Evolutionary conservation across 2,797 vertebrate genomes (phyloP).

Genomic region (Labeo calbasu): DNA sequence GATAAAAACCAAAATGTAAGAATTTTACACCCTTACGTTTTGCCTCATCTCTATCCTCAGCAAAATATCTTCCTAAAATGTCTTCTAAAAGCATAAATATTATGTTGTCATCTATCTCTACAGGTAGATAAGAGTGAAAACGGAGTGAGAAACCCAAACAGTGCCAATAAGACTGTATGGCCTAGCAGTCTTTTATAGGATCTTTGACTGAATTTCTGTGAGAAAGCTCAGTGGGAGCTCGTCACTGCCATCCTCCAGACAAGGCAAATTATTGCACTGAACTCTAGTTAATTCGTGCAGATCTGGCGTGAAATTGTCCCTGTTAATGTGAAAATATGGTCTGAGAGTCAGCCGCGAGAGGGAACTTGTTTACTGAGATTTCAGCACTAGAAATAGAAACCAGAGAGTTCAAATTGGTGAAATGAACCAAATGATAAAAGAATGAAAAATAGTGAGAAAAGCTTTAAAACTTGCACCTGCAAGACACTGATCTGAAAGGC

Average conservation of each 20-base stretch:
- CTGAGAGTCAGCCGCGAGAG: conserved; percentile 4
- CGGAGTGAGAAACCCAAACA: not conserved
- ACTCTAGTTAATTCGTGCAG: conserved; percentile 68
- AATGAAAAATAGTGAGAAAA: not conserved
- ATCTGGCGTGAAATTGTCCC: conserved; percentile 69
- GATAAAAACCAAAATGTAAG: not conserved
- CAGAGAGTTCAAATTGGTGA: conserved; percentile 3
- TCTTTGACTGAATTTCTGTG: conserved; percentile 20
- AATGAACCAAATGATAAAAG: conserved; percentile 3
- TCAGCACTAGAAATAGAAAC: not conserved
- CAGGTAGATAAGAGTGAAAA: not conserved
- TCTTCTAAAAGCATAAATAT: not conserved
- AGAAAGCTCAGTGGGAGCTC: not conserved
- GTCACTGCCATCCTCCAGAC: conserved; percentile 54
- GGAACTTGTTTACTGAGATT: conserved; percentile 31
- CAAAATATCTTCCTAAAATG: not conserved
- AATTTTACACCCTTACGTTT: not conserved
- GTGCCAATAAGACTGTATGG: not conserved
- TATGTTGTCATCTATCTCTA: not conserved
- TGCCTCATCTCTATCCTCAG: not conserved
- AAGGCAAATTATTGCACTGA: conserved; percentile 58
- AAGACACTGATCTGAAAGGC: not conserved
- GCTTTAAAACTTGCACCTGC: conserved; percentile 11
- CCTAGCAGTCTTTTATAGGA: not conserved
- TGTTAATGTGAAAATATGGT: conserved; percentile 56